Evolutionary conservation across 2,797 vertebrate genomes (phyloP).

Genomic region (Scolopax bukidnonensis): DNA sequence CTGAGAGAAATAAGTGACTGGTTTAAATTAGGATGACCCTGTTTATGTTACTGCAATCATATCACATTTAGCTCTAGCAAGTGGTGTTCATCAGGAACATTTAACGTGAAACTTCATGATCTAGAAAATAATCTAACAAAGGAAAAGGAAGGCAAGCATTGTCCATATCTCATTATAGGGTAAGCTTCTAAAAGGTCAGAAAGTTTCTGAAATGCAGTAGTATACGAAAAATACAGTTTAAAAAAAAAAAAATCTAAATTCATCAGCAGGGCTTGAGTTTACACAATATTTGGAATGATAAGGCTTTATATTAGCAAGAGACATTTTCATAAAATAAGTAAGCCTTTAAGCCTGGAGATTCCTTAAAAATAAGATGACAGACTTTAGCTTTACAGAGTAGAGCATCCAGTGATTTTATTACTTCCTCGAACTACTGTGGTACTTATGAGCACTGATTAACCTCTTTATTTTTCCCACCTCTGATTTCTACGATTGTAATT

Average conservation of each 20-base stretch:
- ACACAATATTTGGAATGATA: background rate
- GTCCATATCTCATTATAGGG: background rate
- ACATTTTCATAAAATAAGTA: background rate
- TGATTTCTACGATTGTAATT: background rate
- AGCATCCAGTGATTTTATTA: background rate
- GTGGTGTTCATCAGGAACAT: background rate
- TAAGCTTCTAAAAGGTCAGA: background rate
- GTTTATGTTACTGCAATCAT: background rate
- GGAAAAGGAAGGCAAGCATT: background rate
- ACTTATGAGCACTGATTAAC: background rate
- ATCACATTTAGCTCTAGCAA: background rate
- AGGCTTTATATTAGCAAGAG: background rate
- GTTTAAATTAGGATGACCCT: background rate
- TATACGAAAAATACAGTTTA: background rate
- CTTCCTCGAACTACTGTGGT: background rate
- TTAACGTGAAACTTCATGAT: background rate
- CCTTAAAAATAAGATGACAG: background rate
- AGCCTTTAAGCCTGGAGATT: background rate
- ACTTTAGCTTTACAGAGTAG: background rate
- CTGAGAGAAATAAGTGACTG: background rate
- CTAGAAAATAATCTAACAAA: constrained; percentile 2
- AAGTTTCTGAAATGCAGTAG: background rate
- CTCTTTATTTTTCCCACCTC: background rate
- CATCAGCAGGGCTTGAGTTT: background rate
- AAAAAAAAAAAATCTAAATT: background rate